A percentile compares a stretch with the other conserved stretches of the same genome.
Conservation (phyloP, 2,797 vertebrate genomes). For the Ceyx erithaca region DNA sequence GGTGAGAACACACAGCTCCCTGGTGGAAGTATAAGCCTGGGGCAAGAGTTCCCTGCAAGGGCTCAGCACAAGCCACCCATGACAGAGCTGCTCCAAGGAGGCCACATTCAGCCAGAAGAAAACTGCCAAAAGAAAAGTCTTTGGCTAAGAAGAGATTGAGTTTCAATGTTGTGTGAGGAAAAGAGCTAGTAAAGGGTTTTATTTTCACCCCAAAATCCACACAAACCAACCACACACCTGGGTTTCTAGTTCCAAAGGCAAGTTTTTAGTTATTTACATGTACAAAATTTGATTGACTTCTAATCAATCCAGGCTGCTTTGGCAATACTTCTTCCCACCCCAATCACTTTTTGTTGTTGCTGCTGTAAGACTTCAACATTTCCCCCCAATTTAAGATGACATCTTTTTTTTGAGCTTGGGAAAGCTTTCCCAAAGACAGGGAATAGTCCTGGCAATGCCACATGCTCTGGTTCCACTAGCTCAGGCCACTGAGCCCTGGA, state of each 20-base stretch:
- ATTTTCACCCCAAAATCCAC: not conserved
- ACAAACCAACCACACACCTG: not conserved
- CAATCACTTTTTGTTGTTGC: not conserved
- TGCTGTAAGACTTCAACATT: not conserved
- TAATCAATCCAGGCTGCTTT: not conserved
- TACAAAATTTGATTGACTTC: not conserved
- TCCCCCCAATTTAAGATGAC: not conserved
- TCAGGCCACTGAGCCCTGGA: not conserved
- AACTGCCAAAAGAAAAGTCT: not conserved
- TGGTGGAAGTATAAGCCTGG: not conserved
- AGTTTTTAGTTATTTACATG: not conserved
- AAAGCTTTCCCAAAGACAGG: constrained; percentile 7
- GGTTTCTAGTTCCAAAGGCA: not conserved
- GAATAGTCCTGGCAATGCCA: not conserved
- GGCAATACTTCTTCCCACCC: not conserved
- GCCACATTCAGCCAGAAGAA: not conserved
- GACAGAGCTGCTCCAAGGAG: not conserved
- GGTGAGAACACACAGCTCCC: not conserved
- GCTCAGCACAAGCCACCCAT: not conserved
- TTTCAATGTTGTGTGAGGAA: not conserved
- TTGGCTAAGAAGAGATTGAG: not conserved
- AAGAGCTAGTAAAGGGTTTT: not conserved
- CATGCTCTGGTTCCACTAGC: not conserved
- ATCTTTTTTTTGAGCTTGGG: not conserved
- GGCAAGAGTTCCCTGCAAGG: not conserved